These are phyloP conservation scores for Dinoponera quadriceps DNA, from an alignment of 1,140 invertebrate genomes.

Conservation along the genomic window DNA sequence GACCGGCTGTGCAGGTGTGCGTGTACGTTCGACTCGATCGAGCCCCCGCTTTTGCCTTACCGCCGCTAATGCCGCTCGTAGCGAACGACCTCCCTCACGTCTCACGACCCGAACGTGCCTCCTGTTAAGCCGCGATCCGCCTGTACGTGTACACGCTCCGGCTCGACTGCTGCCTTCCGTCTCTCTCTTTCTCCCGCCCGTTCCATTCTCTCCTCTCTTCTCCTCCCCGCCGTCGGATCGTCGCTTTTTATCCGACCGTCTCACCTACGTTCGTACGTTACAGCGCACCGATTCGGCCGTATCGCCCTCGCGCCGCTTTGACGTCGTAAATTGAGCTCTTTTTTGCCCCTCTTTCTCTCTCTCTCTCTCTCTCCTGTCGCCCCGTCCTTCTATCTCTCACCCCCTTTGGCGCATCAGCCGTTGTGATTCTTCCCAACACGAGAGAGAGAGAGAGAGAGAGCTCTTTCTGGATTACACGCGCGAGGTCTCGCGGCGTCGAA, in stretches of 20 bases:
- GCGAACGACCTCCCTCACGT: conserved; percentile 42
- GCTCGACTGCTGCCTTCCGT: conserved; percentile 31
- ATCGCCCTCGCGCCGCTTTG: conserved; percentile 62
- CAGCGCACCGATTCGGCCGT: conserved; percentile 55
- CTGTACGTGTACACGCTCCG: conserved; percentile 10
- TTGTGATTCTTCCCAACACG: conserved; percentile 49
- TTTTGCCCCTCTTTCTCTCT: no score
- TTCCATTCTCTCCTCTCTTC: background rate
- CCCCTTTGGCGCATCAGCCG: conserved; percentile 30
- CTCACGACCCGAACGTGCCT: conserved; percentile 18
- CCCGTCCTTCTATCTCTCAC: conserved; percentile 27
- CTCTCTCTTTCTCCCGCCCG: background rate
- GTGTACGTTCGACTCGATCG: conserved; percentile 46
- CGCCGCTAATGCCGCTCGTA: conserved; percentile 28
- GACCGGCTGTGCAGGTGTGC: background rate
- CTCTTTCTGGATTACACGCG: conserved; percentile 55
- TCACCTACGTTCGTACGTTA: conserved; percentile 39
- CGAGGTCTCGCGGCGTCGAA: conserved; percentile 44
- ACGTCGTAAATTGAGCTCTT: conserved; percentile 68
- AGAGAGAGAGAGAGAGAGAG: no score
- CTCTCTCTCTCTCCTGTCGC: no score
- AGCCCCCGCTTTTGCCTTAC: conserved; percentile 52
- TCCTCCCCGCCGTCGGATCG: background rate
- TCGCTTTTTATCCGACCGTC: conserved; percentile 55
- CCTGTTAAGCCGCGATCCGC: conserved; percentile 27